Base-by-base conservation (phyloP, 2,888 invertebrate species). In the Netelia inedita region DNA sequence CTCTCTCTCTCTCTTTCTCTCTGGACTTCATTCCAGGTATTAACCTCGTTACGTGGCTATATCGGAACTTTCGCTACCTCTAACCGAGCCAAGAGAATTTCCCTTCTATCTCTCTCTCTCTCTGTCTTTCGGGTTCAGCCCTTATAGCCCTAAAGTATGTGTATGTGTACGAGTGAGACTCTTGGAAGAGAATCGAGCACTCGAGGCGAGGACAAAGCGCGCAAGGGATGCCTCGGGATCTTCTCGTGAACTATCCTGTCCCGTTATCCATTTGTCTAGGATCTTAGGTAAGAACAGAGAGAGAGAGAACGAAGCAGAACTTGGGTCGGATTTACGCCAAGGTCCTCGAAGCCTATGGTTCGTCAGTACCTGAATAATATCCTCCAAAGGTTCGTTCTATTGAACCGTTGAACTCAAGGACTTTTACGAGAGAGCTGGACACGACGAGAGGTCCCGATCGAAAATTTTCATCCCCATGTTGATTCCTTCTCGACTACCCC, bases 201-300 rank as follows among this genome's bases (percentile, higher is more conserved):
- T 75, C 74, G 71, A 79, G 74, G 68, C 63, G 75, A 73, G 87
- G 85, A 91, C 89, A 90, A 90, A 89, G 88, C 86, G 85, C 35
- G n/a, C 23, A 76, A 84, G 68, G 66, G 84, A 81, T 86, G 76
- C 23, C 23, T 80, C 63, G 71, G 61, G 72, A 83, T 80, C 85
- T 79, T 68, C 83, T 82, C 78, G 84, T 82, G 79, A 87, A 73
- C 83, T 75, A 82, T 73, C 72, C 55, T 87, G 88, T 89, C 88
- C 90, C 89, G 91, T 91, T 91, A 89, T 85, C 90, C 89, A 90
- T 91, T 90, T 90, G 88, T 90, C 90, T 88, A 89, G 86, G 88
- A 90, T 86, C 83, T 78, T 81, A 73, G 85, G 68, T 46, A n/a
- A 41, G 72, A 43, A 66, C 28, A 66, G 75, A 43, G 43, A 43